These are phyloP conservation scores for Poecilia latipinna DNA, from an alignment of 2,113 vertebrate species.

Conservation along the genomic window DNA sequence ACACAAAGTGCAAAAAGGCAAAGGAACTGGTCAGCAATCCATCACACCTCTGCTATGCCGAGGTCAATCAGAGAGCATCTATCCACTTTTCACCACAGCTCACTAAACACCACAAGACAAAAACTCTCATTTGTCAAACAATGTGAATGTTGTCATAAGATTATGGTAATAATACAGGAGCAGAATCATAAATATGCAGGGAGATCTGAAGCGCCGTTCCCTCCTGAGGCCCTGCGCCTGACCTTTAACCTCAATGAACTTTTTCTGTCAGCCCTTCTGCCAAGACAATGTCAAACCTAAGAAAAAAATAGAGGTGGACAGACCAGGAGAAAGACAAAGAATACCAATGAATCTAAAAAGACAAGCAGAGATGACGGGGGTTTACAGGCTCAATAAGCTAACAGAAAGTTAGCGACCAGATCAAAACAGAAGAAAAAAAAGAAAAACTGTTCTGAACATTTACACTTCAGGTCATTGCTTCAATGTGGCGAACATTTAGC, in stretches of 20 bases:
- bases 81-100: constrained; percentile 33
- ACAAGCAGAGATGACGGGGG: constrained; percentile 6
- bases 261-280: constrained; percentile 31
- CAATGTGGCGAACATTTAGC: constrained; percentile 67
- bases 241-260: constrained; percentile 56
- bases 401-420: constrained; percentile 50
- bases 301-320: constrained; percentile 15
- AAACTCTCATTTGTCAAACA: constrained; percentile 66
- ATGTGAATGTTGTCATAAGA: constrained; percentile 43
- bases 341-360: constrained; percentile 27
- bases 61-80: constrained; percentile 39
- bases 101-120: constrained; percentile 32
- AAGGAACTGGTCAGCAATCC: constrained; percentile 19
- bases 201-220: constrained; percentile 44
- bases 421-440: constrained; percentile 53
- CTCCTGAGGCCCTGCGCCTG: constrained; percentile 35
- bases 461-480: constrained; percentile 66
- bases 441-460: constrained; percentile 62
- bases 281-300: constrained; percentile 46
- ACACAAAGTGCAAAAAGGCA: constrained; percentile 10
- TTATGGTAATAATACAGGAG: constrained; percentile 56
- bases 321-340: constrained; percentile 44
- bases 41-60: constrained; percentile 46
- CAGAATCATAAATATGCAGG: constrained; percentile 49
- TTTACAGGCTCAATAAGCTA: constrained; percentile 33